Evolutionary conservation across 2,797 vertebrate genomes (phyloP).

Genomic region (Pangasius krempfi): DNA sequence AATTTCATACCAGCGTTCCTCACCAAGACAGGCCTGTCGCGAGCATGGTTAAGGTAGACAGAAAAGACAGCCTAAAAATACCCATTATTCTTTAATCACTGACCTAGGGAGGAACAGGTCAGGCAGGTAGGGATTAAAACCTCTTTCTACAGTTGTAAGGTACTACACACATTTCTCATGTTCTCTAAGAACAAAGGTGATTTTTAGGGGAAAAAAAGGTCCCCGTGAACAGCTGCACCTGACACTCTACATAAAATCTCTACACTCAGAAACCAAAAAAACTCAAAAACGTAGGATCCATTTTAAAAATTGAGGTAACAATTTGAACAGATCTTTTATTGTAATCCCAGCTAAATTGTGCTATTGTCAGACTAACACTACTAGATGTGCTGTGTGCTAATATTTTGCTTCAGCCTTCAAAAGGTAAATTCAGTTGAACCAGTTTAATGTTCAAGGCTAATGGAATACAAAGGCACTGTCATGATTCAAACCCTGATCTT

Average conservation of each 20-base stretch:
- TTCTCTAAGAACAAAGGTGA: conserved; percentile 68
- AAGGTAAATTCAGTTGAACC: not conserved
- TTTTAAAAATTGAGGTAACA: not conserved
- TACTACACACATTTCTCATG: conserved; percentile 38
- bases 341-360: not conserved
- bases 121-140: conserved; percentile 67
- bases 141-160: conserved; percentile 65
- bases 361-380: not conserved
- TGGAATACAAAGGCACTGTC: not conserved
- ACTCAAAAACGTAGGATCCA: not conserved
- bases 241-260: no score
- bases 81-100: conserved; percentile 71
- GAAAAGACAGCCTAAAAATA: conserved; percentile 61
- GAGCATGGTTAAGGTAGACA: conserved; percentile 55
- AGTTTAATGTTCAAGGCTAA: not conserved
- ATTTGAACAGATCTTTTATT: not conserved
- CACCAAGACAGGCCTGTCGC: conserved; percentile 43
- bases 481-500: not conserved
- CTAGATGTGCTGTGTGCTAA: not conserved
- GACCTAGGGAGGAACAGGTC: conserved; percentile 50
- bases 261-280: not conserved
- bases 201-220: conserved; percentile 51
- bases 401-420: not conserved
- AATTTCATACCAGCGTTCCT: conserved; percentile 14
- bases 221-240: conserved; percentile 48